A percentile compares a stretch with the other conserved stretches of the same genome.
Conservation (phyloP, 2,113 vertebrate genomes). For the Chloropsis cyanopogon region DNA sequence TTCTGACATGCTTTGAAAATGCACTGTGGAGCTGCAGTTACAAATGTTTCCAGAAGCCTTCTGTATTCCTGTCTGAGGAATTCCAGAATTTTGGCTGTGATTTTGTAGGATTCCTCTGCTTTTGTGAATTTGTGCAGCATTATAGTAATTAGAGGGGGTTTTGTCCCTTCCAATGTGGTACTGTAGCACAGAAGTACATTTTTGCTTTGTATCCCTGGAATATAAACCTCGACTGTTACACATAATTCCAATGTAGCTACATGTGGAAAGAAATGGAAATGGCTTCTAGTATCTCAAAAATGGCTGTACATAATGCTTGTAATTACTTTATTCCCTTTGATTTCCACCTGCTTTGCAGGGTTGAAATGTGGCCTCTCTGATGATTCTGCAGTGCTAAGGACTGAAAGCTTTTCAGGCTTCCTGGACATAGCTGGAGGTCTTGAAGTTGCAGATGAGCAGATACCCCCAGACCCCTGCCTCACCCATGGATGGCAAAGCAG, state of each 20-base stretch:
- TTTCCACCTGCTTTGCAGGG: background rate
- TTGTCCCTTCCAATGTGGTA: background rate
- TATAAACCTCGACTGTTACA: background rate
- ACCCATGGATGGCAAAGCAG: fast-evolving
- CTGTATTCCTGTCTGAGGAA: background rate
- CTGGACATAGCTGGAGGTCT: background rate
- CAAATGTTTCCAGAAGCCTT: background rate
- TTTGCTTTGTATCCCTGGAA: background rate
- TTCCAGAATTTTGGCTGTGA: background rate
- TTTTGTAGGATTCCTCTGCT: background rate
- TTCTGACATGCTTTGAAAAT: slow-evolving; percentile 36
- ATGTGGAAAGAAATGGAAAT: background rate
- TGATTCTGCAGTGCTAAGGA: background rate
- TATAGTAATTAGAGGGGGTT: background rate
- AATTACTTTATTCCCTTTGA: background rate
- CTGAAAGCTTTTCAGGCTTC: background rate
- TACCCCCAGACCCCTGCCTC: background rate
- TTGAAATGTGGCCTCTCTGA: background rate
- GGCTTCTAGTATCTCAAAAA: background rate
- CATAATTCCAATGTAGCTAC: background rate
- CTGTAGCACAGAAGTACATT: background rate
- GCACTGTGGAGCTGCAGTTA: background rate
- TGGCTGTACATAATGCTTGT: background rate
- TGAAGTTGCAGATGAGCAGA: background rate
- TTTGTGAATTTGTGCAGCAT: background rate